A percentile compares a stretch with the other conserved stretches of the same genome.
Evolutionary conservation across 2,888 invertebrate species (phyloP).

Genomic region (Sympetrum striolatum): DNA sequence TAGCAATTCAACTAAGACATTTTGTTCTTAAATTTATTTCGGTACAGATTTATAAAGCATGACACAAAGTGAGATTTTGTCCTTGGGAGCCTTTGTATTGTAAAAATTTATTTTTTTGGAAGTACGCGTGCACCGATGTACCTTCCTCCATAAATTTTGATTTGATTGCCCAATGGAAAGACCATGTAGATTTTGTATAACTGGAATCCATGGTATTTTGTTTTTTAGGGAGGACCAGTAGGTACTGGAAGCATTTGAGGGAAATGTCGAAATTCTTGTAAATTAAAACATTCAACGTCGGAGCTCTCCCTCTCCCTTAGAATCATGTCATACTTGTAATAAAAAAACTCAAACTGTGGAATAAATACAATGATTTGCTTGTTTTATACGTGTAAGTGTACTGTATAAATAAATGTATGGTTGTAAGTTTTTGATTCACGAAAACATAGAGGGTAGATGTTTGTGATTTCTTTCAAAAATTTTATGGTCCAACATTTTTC

Average conservation of each 20-base stretch:
- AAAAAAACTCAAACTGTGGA: constrained; percentile 21
- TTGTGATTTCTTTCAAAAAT: constrained; percentile 1
- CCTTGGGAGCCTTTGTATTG: too few relatives aligned
- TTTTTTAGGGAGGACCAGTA: neutral
- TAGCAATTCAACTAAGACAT: neutral
- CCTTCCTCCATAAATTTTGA: too few relatives aligned
- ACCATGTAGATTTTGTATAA: constrained; percentile 17
- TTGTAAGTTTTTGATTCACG: constrained; percentile 25
- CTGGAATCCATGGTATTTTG: constrained; percentile 38
- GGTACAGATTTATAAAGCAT: neutral
- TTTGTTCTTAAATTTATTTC: neutral
- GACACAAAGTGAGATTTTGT: neutral
- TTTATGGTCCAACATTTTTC: constrained; percentile 29
- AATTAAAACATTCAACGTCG: neutral
- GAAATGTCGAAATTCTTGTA: neutral
- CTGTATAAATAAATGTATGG: constrained; percentile 37
- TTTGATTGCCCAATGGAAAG: neutral
- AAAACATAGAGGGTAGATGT: neutral
- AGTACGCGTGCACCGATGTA: too few relatives aligned
- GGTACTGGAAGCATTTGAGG: neutral
- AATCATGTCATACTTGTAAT: neutral
- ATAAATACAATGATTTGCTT: constrained; percentile 27
- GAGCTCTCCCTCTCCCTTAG: constrained; percentile 2
- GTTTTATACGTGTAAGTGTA: constrained; percentile 38
- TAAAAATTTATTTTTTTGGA: too few relatives aligned